Evolutionary conservation across 2,888 invertebrate genomes (phyloP).

Genomic region (Peribatodes rhomboidaria): DNA sequence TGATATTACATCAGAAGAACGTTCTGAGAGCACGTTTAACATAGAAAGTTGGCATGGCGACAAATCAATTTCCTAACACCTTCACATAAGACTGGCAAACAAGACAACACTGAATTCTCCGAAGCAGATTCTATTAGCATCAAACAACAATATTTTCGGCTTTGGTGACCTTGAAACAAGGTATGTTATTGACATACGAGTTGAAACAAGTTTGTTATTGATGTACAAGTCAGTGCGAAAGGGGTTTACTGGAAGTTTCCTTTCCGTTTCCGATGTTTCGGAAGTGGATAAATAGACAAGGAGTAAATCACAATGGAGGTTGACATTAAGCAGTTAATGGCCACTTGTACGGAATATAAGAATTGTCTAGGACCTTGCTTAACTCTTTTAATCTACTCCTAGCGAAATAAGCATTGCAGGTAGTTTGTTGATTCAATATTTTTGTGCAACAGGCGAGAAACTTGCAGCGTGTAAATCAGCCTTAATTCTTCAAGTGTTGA

Average conservation of each 20-base stretch:
- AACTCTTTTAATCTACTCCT: too few species aligned
- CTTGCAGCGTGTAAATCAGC: too few species aligned
- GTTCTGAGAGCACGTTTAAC: not conserved
- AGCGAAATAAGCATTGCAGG: too few species aligned
- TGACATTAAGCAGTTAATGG: constrained; percentile 27
- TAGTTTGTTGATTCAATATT: too few species aligned
- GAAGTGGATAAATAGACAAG: constrained; percentile 52
- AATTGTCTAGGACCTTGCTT: too few species aligned
- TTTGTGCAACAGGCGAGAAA: too few species aligned
- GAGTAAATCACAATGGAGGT: constrained; percentile 47
- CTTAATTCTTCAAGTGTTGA: too few species aligned
- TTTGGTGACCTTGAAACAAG: constrained; percentile 32
- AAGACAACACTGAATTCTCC: not conserved
- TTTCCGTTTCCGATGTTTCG: constrained; percentile 61
- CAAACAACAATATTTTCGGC: constrained; percentile 17
- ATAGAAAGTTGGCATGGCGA: constrained; percentile 21
- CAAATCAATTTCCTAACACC: constrained; percentile 16
- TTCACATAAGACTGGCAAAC: too few species aligned
- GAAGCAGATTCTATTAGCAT: constrained; percentile 18
- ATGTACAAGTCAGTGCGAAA: constrained; percentile 45
- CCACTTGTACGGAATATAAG: too few species aligned
- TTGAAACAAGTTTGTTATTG: too few species aligned
- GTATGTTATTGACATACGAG: constrained; percentile 29
- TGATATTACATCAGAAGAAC: not conserved
- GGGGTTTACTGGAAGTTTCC: constrained; percentile 50